Conservation (phyloP, 2,797 vertebrate genomes). For the Varecia variegata region DNA sequence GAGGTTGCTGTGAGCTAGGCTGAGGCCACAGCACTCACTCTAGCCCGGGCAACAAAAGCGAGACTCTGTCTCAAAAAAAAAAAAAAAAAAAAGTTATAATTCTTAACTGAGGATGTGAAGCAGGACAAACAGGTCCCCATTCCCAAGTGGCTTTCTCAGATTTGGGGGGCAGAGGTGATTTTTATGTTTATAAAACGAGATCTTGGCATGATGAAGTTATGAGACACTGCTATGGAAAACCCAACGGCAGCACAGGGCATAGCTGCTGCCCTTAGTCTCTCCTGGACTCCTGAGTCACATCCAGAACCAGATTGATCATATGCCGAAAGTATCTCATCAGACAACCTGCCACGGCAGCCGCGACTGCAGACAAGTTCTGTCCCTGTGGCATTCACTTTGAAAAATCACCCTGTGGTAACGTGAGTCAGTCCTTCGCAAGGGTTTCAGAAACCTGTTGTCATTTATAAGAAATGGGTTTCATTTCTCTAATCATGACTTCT, state of each 20-base stretch:
- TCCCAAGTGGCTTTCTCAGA: neutral
- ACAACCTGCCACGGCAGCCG: neutral
- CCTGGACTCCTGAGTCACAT: neutral
- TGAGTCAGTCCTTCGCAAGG: neutral
- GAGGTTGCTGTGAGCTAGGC: no score
- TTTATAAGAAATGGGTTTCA: conserved; percentile 61
- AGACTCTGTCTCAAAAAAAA: no score
- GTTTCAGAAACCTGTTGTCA: conserved; percentile 52
- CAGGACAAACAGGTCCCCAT: neutral
- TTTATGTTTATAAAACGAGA: neutral
- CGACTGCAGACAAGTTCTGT: neutral
- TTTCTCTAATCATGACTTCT: conserved; percentile 56
- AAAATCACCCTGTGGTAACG: neutral
- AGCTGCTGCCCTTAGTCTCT: neutral
- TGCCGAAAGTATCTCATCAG: neutral
- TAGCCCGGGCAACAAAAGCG: no score
- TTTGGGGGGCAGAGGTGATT: neutral
- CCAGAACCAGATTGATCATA: neutral
- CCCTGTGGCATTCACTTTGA: neutral
- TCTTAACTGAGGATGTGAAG: neutral
- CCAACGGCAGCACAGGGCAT: neutral
- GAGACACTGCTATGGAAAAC: neutral
- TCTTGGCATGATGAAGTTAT: neutral
- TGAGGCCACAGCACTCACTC: no score
- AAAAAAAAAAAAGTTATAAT: neutral